Evolutionary conservation across 2,888 invertebrate species (phyloP), one percentile per base, ranked within the genome.

Genomic region (Bhutanitis thaidina): DNA sequence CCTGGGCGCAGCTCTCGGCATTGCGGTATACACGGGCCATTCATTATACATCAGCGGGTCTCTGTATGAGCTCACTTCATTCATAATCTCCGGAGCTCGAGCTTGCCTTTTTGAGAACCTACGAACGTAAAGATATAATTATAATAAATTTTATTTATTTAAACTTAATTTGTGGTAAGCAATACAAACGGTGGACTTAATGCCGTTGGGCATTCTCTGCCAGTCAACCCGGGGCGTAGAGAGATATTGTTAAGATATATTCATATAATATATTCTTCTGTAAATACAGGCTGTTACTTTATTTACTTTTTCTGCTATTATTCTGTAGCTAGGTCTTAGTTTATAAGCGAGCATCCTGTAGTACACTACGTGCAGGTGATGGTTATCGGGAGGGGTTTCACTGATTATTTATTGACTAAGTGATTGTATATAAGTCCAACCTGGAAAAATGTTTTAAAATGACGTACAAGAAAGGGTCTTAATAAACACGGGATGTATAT

Each of bases 41-140:
- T 95, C 91, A 80, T 95, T 95, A 77, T 94, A 94, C 59, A 93
- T 92, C 65, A 96, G 94, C 0, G 95, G 95, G 72, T 96, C 96
- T 45, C 94, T 92, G 81, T 94, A 95, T 54, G 94, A 93, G 58
- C 94, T 95, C 62, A 96, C 93, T 86, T 96, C 95, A 78, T 96
- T 97, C 69, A 95, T 95, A 59, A 95, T 93, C 80, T 96, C 96
- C 5, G 96, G 94, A 12, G 96, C 95, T 34, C 96, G 91, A 43
- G 96, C 95, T 83, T 97, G 96, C 53, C 97, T 86, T 80, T 96
- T 96, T 12, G 96, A 96, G 85, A 96, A 95, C 77, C 94, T 90
- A 79, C 0, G 1, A 50, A 63, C 46, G 62, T 66, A 55, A 30
- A 43, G 3, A 16, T 16, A 27, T 1, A 27, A 12, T 29, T n/a